A percentile compares a stretch with the other conserved stretches of the same genome.
Evolutionary conservation across 2,113 vertebrate species (phyloP).

Genomic region (Condylura cristata): DNA sequence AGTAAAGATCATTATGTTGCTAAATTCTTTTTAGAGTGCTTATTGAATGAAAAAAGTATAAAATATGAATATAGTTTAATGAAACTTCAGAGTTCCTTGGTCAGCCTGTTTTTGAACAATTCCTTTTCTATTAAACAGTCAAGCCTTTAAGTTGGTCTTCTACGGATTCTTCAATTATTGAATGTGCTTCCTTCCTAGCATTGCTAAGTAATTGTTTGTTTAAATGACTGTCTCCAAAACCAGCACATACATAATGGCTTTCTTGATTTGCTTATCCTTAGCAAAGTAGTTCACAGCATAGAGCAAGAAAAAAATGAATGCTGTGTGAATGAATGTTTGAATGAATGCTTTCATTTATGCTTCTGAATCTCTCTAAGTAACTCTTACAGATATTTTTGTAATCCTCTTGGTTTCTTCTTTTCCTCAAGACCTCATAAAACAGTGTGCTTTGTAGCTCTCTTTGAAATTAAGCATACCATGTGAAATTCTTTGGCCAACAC

Average conservation of each 20-base stretch:
- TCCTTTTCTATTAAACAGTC: background rate
- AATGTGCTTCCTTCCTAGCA: background rate
- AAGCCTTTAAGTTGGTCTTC: background rate
- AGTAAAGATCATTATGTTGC: background rate
- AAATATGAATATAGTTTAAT: background rate
- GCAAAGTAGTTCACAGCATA: background rate
- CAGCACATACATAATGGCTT: background rate
- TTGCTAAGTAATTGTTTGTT: background rate
- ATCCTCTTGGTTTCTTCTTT: background rate
- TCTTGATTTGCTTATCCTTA: background rate
- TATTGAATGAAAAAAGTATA: slow-evolving; percentile 8
- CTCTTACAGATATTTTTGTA: background rate
- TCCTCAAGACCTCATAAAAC: background rate
- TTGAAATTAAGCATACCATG: background rate
- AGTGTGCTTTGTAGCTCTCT: background rate
- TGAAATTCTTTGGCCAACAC: background rate
- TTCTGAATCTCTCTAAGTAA: background rate
- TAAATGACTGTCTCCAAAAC: background rate
- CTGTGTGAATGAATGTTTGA: background rate
- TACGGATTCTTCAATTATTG: background rate
- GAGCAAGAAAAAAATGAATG: background rate
- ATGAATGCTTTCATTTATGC: background rate
- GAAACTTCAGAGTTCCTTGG: slow-evolving; percentile 1
- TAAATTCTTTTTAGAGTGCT: slow-evolving; percentile 10
- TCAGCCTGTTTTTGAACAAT: background rate